Conservation (phyloP, 2,888 invertebrate genomes). For the Leptura quadrifasciata region DNA sequence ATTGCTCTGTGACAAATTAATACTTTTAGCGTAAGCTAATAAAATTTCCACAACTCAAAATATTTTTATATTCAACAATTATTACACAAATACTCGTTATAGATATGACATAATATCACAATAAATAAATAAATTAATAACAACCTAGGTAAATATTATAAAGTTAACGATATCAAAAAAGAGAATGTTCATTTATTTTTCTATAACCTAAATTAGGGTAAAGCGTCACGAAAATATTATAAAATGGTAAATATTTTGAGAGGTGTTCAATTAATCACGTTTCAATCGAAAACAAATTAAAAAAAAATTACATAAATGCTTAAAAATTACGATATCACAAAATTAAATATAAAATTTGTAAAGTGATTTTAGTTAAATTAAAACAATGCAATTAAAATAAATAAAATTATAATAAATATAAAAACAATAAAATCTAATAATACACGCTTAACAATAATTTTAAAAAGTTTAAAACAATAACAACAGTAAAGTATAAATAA, state of each 20-base stretch:
- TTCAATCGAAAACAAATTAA: background rate
- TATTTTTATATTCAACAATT: conserved; percentile 29
- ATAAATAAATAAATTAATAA: conserved; percentile 43
- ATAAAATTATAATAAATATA: conserved; percentile 41
- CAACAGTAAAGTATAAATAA: conserved; percentile 34
- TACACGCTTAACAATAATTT: conserved; percentile 39
- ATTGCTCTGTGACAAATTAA: conserved; percentile 62
- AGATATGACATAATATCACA: conserved; percentile 44
- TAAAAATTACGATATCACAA: conserved; percentile 39
- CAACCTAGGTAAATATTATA: conserved; percentile 1
- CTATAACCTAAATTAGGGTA: background rate
- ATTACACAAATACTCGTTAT: conserved; percentile 36
- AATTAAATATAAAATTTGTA: conserved; percentile 29
- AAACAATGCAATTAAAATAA: conserved; percentile 59
- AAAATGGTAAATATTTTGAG: background rate
- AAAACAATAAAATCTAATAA: conserved; percentile 42
- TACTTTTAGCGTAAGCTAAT: conserved; percentile 44
- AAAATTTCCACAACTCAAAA: conserved; percentile 36
- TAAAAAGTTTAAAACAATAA: conserved; percentile 40
- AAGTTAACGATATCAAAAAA: conserved; percentile 12
- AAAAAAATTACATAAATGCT: conserved; percentile 10
- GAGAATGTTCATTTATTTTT: conserved; percentile 21
- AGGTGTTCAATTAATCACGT: conserved; percentile 7
- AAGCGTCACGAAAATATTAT: background rate
- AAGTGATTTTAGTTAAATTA: conserved; percentile 14